These are phyloP conservation scores for Zaprionus africanus DNA, from an alignment of 1,140 invertebrate genomes.

Conservation along the genomic window DNA sequence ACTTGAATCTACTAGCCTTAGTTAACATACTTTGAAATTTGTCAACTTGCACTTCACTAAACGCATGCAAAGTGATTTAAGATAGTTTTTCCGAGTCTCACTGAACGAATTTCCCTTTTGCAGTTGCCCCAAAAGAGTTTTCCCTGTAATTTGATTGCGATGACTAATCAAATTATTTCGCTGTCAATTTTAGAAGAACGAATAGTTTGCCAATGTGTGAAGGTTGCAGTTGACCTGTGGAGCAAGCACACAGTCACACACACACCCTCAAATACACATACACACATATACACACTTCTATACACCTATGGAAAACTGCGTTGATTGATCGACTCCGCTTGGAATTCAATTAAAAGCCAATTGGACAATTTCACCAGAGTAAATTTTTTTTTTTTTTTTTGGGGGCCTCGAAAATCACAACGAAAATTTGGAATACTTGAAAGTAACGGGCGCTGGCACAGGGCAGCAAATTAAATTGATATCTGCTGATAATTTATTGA, in stretches of 20 bases:
- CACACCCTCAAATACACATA: too few relatives aligned
- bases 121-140: not conserved
- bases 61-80: not conserved
- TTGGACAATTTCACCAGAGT: slow-evolving; percentile 27
- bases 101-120: not conserved
- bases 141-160: not conserved
- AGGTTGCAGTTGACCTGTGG: not conserved
- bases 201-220: not conserved
- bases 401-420: not conserved
- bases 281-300: not conserved
- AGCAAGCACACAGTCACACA: not conserved
- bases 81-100: not conserved
- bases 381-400: not conserved
- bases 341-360: slow-evolving; percentile 47
- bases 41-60: too few relatives aligned
- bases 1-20: too few relatives aligned
- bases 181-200: not conserved
- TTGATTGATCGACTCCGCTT: slow-evolving; percentile 34
- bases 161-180: not conserved
- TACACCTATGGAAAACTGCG: not conserved
- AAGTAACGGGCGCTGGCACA: slow-evolving; percentile 49
- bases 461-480: slow-evolving; percentile 61
- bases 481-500: slow-evolving; percentile 72
- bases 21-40: too few relatives aligned
- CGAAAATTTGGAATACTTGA: not conserved